These are phyloP conservation scores for Struthidea cinerea DNA, from an alignment of 2,113 vertebrate genomes.

Conservation along the genomic window DNA sequence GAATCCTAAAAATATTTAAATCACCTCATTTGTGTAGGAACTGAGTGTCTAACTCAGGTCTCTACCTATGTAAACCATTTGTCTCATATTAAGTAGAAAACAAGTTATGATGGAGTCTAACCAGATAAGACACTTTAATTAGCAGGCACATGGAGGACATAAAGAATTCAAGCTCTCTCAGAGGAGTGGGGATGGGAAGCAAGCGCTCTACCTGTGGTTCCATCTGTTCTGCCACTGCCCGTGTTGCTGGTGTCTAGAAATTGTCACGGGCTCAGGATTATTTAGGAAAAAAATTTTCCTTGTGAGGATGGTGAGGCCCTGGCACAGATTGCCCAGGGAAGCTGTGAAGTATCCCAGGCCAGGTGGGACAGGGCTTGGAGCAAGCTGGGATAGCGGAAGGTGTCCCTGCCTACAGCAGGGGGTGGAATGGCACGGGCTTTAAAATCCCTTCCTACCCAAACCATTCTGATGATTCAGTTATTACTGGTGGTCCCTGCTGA, in stretches of 20 bases:
- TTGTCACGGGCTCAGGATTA: background rate
- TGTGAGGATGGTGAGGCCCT: background rate
- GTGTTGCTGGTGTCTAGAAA: background rate
- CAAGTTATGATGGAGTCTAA: slow-evolving; percentile 46
- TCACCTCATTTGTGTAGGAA: background rate
- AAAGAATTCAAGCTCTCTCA: slow-evolving; percentile 66
- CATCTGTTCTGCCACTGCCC: slow-evolving; percentile 37
- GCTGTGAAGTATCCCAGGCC: background rate
- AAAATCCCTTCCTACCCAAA: background rate
- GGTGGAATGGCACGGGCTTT: background rate
- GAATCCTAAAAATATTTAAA: background rate
- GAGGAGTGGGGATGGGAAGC: slow-evolving; percentile 55
- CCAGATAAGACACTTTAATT: slow-evolving; percentile 61
- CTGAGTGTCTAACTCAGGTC: background rate
- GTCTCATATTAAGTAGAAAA: slow-evolving; percentile 46
- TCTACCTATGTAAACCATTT: background rate
- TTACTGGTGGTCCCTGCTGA: background rate
- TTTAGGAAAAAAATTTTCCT: background rate
- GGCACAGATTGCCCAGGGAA: background rate
- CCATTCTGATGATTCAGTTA: background rate
- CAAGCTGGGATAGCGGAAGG: background rate
- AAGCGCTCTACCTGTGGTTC: slow-evolving; percentile 36
- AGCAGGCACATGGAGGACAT: slow-evolving; percentile 55
- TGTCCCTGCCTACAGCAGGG: background rate
- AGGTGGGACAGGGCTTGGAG: fast-evolving